Percentiles rank a stretch among this genome's conserved stretches.
Conservation (phyloP, 2,888 invertebrate species). For the Bibio marci region DNA sequence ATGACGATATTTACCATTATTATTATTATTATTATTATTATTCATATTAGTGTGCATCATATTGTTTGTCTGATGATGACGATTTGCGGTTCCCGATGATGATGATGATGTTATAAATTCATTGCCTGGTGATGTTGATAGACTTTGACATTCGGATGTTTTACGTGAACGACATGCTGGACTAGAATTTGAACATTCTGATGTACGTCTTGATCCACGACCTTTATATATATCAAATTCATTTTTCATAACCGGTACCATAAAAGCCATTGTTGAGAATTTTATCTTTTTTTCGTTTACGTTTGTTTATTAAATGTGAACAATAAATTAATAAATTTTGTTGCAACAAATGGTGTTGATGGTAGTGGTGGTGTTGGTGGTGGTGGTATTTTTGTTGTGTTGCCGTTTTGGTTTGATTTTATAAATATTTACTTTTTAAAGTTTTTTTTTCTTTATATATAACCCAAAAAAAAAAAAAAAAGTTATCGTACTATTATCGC, state of each 20-base stretch:
- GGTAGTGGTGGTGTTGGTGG: too few species aligned
- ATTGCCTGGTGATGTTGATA: conserved; percentile 45
- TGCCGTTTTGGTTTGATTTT: too few species aligned
- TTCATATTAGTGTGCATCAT: conserved; percentile 29
- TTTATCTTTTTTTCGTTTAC: background rate
- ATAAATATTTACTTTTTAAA: too few species aligned
- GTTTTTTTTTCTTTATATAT: too few species aligned
- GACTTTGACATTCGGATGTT: conserved; percentile 38
- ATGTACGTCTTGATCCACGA: conserved; percentile 49
- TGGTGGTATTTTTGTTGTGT: too few species aligned
- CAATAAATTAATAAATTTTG: too few species aligned
- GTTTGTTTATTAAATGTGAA: background rate
- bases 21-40: too few species aligned
- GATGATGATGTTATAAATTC: conserved; percentile 33
- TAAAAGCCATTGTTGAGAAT: conserved; percentile 58
- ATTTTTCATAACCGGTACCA: conserved; percentile 90
- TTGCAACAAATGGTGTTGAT: too few species aligned
- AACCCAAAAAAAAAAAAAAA: too few species aligned
- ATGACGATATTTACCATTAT: too few species aligned
- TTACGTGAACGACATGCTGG: conserved; percentile 36
- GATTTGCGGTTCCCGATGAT: background rate
- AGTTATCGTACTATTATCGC: too few species aligned
- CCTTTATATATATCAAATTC: conserved; percentile 87
- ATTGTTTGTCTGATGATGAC: conserved; percentile 30
- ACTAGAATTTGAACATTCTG: conserved; percentile 42